Conservation (phyloP, 1,140 invertebrate species). For the Drosophila nannoptera region DNA sequence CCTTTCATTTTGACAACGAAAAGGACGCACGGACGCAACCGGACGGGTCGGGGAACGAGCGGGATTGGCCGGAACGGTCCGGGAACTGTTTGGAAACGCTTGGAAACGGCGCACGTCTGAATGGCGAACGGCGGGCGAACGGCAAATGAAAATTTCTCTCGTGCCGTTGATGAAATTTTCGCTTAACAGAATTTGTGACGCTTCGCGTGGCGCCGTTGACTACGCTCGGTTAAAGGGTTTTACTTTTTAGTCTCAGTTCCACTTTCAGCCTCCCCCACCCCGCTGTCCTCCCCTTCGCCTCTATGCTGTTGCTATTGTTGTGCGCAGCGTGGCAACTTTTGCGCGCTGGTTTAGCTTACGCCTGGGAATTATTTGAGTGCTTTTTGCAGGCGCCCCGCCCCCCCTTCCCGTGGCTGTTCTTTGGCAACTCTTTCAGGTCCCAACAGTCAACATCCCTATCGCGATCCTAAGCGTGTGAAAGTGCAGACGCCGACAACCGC, state of each 20-base stretch:
- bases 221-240: slow-evolving; percentile 76
- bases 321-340: slow-evolving; percentile 66
- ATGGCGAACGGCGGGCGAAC: slow-evolving; percentile 26
- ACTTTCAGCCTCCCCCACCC: slow-evolving; percentile 10
- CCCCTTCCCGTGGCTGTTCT: background rate
- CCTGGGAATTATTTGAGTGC: slow-evolving; percentile 76
- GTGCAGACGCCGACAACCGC: slow-evolving; percentile 67
- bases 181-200: slow-evolving; percentile 76
- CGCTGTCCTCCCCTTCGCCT: background rate
- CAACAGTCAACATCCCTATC: slow-evolving; percentile 24
- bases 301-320: slow-evolving; percentile 53
- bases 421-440: background rate
- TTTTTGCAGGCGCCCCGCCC: slow-evolving; percentile 49
- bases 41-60: slow-evolving; percentile 24
- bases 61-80: background rate
- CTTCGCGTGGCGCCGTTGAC: slow-evolving; percentile 60
- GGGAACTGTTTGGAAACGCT: no score
- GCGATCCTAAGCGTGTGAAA: slow-evolving; percentile 66
- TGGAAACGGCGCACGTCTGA: background rate
- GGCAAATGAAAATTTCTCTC: slow-evolving; percentile 63
- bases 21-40: slow-evolving; percentile 24
- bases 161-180: slow-evolving; percentile 75
- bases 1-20: slow-evolving; percentile 76
- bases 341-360: slow-evolving; percentile 76
- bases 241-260: slow-evolving; percentile 61